A percentile compares a stretch with the other conserved stretches of the same genome.
Conservation (phyloP, 2,797 vertebrate genomes). For the Tapera naevia region DNA sequence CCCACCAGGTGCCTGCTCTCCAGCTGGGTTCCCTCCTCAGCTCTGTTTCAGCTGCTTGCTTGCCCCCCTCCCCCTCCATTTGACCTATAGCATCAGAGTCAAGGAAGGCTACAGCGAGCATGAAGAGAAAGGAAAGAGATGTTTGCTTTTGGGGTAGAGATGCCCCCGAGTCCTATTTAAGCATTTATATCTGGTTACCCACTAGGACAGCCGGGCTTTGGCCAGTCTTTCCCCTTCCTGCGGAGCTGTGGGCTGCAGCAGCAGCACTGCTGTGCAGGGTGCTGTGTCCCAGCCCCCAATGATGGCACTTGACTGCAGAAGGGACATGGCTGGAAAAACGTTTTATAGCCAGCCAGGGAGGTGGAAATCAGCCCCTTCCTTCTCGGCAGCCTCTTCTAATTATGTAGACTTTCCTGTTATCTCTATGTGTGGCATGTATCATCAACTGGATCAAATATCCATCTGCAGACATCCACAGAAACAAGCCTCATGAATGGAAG, state of each 20-base stretch:
- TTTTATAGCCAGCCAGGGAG: not conserved
- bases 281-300: accelerated
- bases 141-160: not conserved
- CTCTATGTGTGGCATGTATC: accelerated
- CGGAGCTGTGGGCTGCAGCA: not conserved
- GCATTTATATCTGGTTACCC: not conserved
- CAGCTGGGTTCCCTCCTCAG: not conserved
- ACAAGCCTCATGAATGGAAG: not conserved
- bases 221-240: not conserved
- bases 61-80: accelerated
- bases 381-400: not conserved
- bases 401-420: not conserved
- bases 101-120: not conserved
- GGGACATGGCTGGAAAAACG: not conserved
- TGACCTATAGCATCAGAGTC: not conserved
- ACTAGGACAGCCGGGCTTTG: not conserved
- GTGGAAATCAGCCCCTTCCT: not conserved
- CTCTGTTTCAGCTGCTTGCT: not conserved
- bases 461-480: not conserved
- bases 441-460: not conserved
- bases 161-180: not conserved
- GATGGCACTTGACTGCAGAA: too few relatives aligned
- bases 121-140: not conserved
- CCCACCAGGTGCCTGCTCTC: not conserved
- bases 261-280: too few relatives aligned